These are phyloP conservation scores for Ectropis grisescens DNA, from an alignment of 1,140 invertebrate species.

Conservation along the genomic window DNA sequence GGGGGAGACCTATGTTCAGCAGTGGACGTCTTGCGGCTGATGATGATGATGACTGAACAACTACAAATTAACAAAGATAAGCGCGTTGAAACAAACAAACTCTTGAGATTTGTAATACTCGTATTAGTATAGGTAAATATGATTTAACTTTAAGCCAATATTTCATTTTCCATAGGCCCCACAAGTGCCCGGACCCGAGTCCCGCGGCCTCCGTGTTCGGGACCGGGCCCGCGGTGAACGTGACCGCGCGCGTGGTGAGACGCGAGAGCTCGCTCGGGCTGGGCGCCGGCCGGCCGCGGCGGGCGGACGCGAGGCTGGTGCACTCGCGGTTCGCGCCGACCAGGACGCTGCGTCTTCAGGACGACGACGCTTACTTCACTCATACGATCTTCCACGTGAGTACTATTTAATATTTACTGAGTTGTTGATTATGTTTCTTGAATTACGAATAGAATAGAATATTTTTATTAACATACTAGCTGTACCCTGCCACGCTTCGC, in stretches of 20 bases:
- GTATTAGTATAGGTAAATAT: too few relatives aligned
- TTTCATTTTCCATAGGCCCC: constrained; percentile 85
- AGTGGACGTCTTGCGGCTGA: too few relatives aligned
- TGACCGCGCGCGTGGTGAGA: constrained; percentile 72
- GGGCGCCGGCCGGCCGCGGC: constrained; percentile 73
- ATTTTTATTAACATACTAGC: too few relatives aligned
- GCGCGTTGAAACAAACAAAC: too few relatives aligned
- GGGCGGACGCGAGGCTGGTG: constrained; percentile 84
- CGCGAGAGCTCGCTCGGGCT: too few relatives aligned
- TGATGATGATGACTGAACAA: too few relatives aligned
- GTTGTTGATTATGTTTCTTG: not conserved
- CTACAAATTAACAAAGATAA: too few relatives aligned
- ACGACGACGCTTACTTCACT: constrained; percentile 87
- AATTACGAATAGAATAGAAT: too few relatives aligned
- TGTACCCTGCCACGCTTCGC: too few relatives aligned
- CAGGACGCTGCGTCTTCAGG: constrained; percentile 82
- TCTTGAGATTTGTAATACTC: too few relatives aligned
- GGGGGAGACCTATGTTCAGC: too few relatives aligned
- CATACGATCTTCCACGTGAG: constrained; percentile 72
- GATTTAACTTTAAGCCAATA: too few relatives aligned
- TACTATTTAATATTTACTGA: constrained; percentile 5
- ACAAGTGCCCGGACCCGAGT: constrained; percentile 90
- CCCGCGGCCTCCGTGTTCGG: constrained; percentile 43
- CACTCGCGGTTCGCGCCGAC: constrained; percentile 93
- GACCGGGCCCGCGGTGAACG: constrained; percentile 80